These are phyloP conservation scores for Caenorhabditis briggsae DNA, from an alignment of 1,140 invertebrate genomes.

Conservation along the genomic window DNA sequence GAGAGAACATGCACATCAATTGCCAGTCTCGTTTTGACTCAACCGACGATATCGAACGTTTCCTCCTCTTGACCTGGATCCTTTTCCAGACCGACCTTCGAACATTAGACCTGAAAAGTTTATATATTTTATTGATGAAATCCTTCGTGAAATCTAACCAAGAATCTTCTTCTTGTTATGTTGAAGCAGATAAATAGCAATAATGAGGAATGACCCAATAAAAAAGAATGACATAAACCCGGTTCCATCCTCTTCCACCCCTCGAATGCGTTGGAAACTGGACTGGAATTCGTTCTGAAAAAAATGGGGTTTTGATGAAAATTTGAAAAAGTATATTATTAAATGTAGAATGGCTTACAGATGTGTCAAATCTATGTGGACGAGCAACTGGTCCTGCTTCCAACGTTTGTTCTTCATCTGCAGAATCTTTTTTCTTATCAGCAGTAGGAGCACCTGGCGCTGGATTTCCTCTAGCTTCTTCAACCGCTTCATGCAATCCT, in stretches of 20 bases:
- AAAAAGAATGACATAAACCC: constrained; percentile 55
- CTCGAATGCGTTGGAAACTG: neutral
- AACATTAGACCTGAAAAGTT: constrained; percentile 59
- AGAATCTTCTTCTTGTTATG: constrained; percentile 62
- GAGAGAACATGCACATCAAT: neutral
- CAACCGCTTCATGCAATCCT: constrained; percentile 29
- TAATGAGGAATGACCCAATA: constrained; percentile 43
- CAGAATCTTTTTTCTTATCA: constrained; percentile 45
- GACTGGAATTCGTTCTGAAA: constrained; percentile 45
- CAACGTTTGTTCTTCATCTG: constrained; percentile 23
- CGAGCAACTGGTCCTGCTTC: constrained; percentile 22
- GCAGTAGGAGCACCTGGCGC: constrained; percentile 9
- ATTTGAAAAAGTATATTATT: too few relatives aligned
- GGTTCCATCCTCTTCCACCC: neutral
- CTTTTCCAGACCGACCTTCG: constrained; percentile 48
- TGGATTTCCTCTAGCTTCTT: constrained; percentile 40
- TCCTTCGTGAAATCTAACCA: neutral
- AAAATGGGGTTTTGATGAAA: neutral
- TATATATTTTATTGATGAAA: neutral
- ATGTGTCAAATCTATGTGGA: constrained; percentile 17
- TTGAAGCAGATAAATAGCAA: constrained; percentile 56
- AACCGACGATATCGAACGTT: constrained; percentile 60
- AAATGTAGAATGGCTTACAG: neutral
- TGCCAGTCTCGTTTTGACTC: constrained; percentile 52
- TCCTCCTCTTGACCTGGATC: constrained; percentile 21